These are phyloP conservation scores for Camelus dromedarius DNA, from an alignment of 2,113 vertebrate species.

Conservation along the genomic window DNA sequence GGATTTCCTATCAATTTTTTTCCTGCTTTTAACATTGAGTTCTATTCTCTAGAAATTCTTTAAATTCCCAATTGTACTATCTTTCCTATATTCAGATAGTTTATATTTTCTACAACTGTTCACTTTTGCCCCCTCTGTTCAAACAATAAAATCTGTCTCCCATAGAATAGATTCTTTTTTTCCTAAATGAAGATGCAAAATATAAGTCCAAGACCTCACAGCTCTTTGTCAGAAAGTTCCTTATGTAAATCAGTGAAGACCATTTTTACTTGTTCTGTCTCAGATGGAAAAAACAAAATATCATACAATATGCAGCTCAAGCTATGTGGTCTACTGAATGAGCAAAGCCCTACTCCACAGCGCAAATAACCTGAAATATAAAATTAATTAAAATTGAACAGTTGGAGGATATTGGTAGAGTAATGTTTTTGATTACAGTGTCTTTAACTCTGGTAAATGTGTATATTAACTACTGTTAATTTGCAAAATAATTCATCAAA, in stretches of 20 bases:
- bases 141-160: background rate
- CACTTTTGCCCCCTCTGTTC: background rate
- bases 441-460: conserved; percentile 1
- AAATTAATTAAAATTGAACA: background rate
- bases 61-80: background rate
- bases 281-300: background rate
- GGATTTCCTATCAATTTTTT: background rate
- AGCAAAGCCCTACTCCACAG: background rate
- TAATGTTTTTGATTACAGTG: conserved; percentile 48
- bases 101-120: background rate
- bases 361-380: background rate
- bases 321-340: background rate
- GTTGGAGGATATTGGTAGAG: background rate
- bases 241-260: background rate
- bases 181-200: background rate
- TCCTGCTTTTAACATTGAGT: background rate
- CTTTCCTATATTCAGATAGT: background rate
- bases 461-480: background rate
- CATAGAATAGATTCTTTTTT: background rate
- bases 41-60: background rate
- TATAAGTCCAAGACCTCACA: background rate
- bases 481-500: conserved; percentile 9
- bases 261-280: background rate
- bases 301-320: background rate
- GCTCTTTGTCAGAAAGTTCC: background rate